Evolutionary conservation across 2,113 vertebrate species (phyloP).

Genomic region (Oncorhynchus kisutch): DNA sequence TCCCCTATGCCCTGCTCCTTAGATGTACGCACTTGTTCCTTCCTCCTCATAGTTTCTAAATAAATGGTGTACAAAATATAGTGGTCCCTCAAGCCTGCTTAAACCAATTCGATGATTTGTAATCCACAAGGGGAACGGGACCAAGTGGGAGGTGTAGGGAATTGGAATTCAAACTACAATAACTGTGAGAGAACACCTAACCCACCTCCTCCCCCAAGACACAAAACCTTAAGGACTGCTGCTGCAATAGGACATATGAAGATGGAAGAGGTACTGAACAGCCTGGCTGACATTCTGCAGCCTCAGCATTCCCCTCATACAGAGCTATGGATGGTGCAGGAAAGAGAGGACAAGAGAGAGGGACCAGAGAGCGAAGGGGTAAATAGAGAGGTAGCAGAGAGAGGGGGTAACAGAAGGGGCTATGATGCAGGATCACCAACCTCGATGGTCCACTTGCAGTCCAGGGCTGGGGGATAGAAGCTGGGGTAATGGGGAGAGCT

Average conservation of each 20-base stretch:
- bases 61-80: no score
- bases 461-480: slow-evolving; percentile 73
- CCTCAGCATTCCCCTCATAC: slow-evolving; percentile 49
- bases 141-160: no score
- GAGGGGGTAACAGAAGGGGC: background rate
- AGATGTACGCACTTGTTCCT: background rate
- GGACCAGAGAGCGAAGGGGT: slow-evolving; percentile 1
- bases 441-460: slow-evolving; percentile 76
- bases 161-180: no score
- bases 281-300: slow-evolving; percentile 65
- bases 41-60: no score
- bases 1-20: no score
- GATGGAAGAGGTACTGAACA: slow-evolving; percentile 70
- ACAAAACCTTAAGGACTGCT: slow-evolving; percentile 38
- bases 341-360: background rate
- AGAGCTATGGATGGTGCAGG: no score
- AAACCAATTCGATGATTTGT: no score
- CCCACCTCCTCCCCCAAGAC: no score
- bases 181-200: no score
- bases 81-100: background rate
- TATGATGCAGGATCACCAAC: slow-evolving; percentile 54
- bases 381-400: background rate
- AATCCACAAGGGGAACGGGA: no score
- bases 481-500: slow-evolving; percentile 69
- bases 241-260: slow-evolving; percentile 67